Evolutionary conservation across 2,888 invertebrate genomes (phyloP).

Genomic region (Tachystola acroxantha): DNA sequence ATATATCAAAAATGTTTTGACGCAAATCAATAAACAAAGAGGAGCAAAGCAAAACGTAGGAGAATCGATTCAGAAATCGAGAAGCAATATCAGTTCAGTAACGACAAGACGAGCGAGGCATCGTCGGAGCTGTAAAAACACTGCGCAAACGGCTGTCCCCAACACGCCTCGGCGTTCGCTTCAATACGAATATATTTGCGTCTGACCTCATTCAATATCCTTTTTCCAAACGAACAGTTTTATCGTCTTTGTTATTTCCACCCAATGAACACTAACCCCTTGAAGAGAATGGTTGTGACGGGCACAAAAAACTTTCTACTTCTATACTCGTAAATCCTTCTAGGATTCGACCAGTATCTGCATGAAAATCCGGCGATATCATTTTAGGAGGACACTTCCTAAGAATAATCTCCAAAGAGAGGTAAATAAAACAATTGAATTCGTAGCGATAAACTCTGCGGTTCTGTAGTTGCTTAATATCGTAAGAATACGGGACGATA

Average conservation of each 20-base stretch:
- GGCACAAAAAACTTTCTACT: constrained; percentile 50
- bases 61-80: constrained; percentile 25
- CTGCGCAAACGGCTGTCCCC: constrained; percentile 57
- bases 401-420: no score
- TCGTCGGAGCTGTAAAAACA: constrained; percentile 45
- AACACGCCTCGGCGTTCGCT: constrained; percentile 59
- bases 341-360: no score
- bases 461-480: no score
- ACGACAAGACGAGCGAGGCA: constrained; percentile 35
- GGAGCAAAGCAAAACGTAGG: constrained; percentile 11
- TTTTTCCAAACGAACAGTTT: constrained; percentile 73
- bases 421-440: no score
- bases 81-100: constrained; percentile 36
- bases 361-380: no score
- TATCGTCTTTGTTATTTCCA: constrained; percentile 75
- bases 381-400: no score
- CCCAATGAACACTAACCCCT: constrained; percentile 71
- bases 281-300: constrained; percentile 63
- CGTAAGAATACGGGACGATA: no score
- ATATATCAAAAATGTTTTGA: no score
- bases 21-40: constrained; percentile 13
- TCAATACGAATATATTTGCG: constrained; percentile 62
- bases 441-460: no score
- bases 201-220: constrained; percentile 74
- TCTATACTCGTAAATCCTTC: constrained; percentile 29